Base-by-base conservation (phyloP, 2,113 vertebrate genomes). In the Trichomycterus rosablanca region DNA sequence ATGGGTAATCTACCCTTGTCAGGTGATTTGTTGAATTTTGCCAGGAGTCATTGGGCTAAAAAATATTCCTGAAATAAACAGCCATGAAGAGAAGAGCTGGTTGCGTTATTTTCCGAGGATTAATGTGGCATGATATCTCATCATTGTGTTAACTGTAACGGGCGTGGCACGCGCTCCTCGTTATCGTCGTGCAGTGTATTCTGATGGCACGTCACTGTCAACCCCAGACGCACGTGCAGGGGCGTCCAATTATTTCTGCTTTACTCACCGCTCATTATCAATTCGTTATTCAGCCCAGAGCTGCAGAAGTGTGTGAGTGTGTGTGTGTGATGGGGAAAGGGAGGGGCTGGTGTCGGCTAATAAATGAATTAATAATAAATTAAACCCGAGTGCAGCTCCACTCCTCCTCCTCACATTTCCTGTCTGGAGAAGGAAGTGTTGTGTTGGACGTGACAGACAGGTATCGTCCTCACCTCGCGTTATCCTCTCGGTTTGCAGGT, bases 211-310 rank as follows among this genome's bases (percentile, higher is more conserved):
- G 48, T 64, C 48, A 64, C 65, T 61, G 39, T 64, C 62, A 76
- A 81, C 78, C 67, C 78, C 76, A 71, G 73, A 81, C 73, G 73
- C 71, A 62, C 69, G 70, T 74, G 70, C 39, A 72, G 82, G 75
- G 76, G 76, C 42, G 59, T 76, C 80, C 76, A 81, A 81, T 85
- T 82, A 83, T 82, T 81, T 81, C 6, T 22, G 19, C 68, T 76
- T 83, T 83, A 78, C 68, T 72, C 15, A 52, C 42, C 68, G 75
- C 78, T 83, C 68, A 80, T 83, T 85, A 84, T 74, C 80, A 78
- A 82, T 81, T 84, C 76, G 76, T 74, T 70, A 46, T 79, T 75
- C 77, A 74, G 69, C 77, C 74, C 53, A 68, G 77, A 82, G 81
- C 83, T 83, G 75, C 80, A 78, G 73, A 80, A 64, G 67, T 78